Evolutionary conservation across 2,888 invertebrate species (phyloP).

Genomic region (Meandrusa payeni): DNA sequence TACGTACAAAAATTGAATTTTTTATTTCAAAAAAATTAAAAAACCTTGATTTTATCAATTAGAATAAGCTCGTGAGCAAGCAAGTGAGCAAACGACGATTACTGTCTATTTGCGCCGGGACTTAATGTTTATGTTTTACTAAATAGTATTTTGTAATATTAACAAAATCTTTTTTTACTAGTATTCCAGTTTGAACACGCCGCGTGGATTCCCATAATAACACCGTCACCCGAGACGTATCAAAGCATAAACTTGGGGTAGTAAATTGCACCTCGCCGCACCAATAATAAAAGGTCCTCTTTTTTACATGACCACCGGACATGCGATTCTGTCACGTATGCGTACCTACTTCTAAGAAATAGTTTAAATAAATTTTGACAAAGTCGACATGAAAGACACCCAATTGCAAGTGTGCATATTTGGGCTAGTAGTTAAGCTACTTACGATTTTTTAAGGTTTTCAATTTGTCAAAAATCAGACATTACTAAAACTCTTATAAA

Average conservation of each 20-base stretch:
- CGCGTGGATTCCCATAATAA: slow-evolving; percentile 45
- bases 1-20: too few relatives aligned
- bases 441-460: neutral
- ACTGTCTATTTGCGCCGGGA: too few relatives aligned
- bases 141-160: too few relatives aligned
- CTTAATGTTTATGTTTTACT: too few relatives aligned
- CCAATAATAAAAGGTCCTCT: slow-evolving; percentile 22
- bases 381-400: slow-evolving; percentile 8
- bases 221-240: slow-evolving; percentile 34
- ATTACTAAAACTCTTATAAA: too few relatives aligned
- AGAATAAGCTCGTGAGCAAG: too few relatives aligned
- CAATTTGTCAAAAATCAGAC: neutral
- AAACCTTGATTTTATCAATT: too few relatives aligned
- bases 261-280: slow-evolving; percentile 25
- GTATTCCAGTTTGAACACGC: slow-evolving; percentile 39
- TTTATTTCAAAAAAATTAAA: too few relatives aligned
- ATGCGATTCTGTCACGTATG: slow-evolving; percentile 23
- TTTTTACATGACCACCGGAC: slow-evolving; percentile 25
- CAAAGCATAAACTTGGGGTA: slow-evolving; percentile 34
- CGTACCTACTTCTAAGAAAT: slow-evolving; percentile 4
- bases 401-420: too few relatives aligned
- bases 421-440: too few relatives aligned
- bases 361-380: slow-evolving; percentile 16
- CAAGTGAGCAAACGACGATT: too few relatives aligned
- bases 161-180: too few relatives aligned